Base-by-base conservation (phyloP, 2,888 invertebrate species). In the Drosophila mimetica region DNA sequence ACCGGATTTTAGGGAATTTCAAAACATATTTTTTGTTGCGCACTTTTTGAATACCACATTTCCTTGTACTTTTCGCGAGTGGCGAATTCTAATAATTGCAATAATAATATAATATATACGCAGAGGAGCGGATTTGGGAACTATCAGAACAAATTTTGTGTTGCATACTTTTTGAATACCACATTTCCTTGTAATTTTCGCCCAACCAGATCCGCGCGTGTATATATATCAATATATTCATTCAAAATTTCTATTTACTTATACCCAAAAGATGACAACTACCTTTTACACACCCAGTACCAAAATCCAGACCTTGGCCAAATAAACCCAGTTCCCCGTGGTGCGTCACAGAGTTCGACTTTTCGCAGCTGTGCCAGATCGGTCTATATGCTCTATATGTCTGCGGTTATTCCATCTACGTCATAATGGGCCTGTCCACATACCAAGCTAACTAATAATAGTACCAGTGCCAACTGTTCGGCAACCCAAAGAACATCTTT, bases 341-440 rank as follows among this genome's bases (percentile, higher is more conserved):
- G 66, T 79, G 80, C 80, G 70, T 80, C 74, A 71, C 65, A 55
- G 22, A 18, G 46, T 50, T 46, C 20, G 22, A 52, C 48, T 52
- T 57, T 30, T 55, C 51, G 63, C 81, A 86, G 81, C 74, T 86
- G 85, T 65, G 47, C 64, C 50, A 65, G 65, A 69, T 32, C 42
- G 46, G 42, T 41, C n/a, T 8, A 41, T 50, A n/a, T 16, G 22
- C 11, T 28, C 11, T 14, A 18, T 25, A 20, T 42, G 47, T 52
- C 37, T 14, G 34, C 42, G 76, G 81, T 50, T 72, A 64, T 78
- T 76, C 60, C 82, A 84, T 71, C 55, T 58, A 74, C 79, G 87
- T 86, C 85, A 86, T 42, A 20, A 13, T 41, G 44, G 32, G 63
- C 16, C 32, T 48, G 30, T 48, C 53, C 8, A 41, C 54, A 51